These are phyloP conservation scores for Xenus cinereus DNA, from an alignment of 2,113 vertebrate species.

Conservation along the genomic window DNA sequence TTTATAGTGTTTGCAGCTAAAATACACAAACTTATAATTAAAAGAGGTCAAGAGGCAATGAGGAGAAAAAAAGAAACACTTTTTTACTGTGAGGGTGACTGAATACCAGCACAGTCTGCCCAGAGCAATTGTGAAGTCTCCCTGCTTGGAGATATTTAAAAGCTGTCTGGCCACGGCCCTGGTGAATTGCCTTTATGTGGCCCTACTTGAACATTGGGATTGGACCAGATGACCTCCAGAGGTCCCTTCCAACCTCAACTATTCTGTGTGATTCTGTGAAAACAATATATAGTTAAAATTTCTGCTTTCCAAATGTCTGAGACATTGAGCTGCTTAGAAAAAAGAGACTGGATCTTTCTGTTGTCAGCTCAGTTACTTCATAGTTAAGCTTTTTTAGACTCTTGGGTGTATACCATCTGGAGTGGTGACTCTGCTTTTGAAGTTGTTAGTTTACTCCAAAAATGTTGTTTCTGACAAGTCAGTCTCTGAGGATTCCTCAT, in stretches of 20 bases:
- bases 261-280: neutral
- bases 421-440: neutral
- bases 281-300: neutral
- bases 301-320: neutral
- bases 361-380: neutral
- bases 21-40: neutral
- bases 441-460: slow-evolving; percentile 6
- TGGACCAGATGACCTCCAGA: neutral
- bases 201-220: neutral
- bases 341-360: neutral
- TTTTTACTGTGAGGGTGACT: neutral
- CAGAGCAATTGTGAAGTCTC: neutral
- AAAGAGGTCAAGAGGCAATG: neutral
- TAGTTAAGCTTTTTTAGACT: neutral
- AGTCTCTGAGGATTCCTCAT: neutral
- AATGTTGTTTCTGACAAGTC: neutral
- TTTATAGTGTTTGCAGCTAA: neutral
- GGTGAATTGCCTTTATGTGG: neutral
- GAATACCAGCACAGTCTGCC: neutral
- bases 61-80: neutral
- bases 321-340: neutral
- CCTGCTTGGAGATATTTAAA: neutral
- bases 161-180: neutral
- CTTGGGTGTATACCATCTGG: neutral
- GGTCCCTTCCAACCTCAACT: neutral